Evolutionary conservation across 1,140 invertebrate species (phyloP), one percentile per base, ranked within the genome.

Genomic region (Drosophila navojoa): DNA sequence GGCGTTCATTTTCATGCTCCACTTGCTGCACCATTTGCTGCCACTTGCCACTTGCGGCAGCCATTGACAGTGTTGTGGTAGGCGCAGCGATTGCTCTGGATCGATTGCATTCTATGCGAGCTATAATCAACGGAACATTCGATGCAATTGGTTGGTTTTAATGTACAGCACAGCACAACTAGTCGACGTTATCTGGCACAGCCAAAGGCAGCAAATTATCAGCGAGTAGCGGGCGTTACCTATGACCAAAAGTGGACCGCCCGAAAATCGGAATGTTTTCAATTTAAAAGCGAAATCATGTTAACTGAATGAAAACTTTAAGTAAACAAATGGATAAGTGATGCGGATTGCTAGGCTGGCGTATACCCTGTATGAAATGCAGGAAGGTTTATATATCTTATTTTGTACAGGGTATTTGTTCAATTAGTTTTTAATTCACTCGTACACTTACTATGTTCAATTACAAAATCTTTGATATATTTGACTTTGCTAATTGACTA

Each of bases 51-150:
- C 71, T 69, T 38, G 52, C 66, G 79, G 60, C 79, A 80, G 71
- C 63, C 59, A 77, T 54, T 79, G 72, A 57, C 50, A 58, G 45
- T 27, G 54, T 60, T 49, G 53, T 53, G 79, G 71, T 50, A 67
- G 69, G 49, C 54, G 47, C 42, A 66, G 62, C 29, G 54, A 71
- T 35, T 62, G 66, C 54, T 68, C 77, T 50, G 53, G 63, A 63
- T 85, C 74, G 80, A 74, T 87, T 55, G 47, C 38, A 63, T 70
- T 58, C 3, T 61, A 66, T 78, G 78, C 76, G 64, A 86, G 81
- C 80, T 81, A 84, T 86, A 74, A 84, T 84, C 72, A 73, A 62
- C 53, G 25, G 54, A 19, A 27, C 67, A 66, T 66, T 52, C 52
- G 42, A 57, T 44, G 27, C 44, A 45, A 47, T 16, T 67, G 45